Percentiles rank a stretch among this genome's conserved stretches.
These are phyloP conservation scores for Iguana delicatissima DNA, from an alignment of 2,797 vertebrate species.

Conservation along the genomic window DNA sequence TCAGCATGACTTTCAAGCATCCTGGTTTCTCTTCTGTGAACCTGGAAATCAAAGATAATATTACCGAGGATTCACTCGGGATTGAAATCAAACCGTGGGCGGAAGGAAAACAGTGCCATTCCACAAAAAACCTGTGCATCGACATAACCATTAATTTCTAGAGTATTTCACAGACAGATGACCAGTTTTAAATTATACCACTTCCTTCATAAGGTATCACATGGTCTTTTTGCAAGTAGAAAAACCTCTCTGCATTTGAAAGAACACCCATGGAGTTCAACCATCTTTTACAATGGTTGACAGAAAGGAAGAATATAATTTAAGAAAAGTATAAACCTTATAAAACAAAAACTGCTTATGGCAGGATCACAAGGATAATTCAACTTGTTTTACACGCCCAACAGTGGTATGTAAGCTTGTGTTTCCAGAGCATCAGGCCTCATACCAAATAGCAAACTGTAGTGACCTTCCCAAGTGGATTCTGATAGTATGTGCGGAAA, in stretches of 20 bases:
- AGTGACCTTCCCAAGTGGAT: background rate
- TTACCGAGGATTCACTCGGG: background rate
- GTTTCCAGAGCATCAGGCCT: background rate
- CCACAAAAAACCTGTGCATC: background rate
- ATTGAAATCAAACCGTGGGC: background rate
- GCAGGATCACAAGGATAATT: background rate
- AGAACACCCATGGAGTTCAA: background rate
- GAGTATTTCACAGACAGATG: background rate
- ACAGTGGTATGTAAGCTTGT: too few species aligned
- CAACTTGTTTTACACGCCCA: background rate
- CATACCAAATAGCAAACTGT: background rate
- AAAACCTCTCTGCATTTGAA: background rate
- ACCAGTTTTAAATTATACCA: too few species aligned
- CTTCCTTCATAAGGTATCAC: background rate
- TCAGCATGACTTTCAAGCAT: constrained; percentile 89
- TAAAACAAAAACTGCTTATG: too few species aligned
- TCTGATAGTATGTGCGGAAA: background rate
- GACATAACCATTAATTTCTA: background rate
- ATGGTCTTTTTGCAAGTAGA: background rate
- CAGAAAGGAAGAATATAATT: background rate
- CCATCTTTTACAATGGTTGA: background rate
- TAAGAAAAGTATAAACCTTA: too few species aligned
- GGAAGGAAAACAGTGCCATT: background rate
- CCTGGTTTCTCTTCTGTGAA: constrained; percentile 93
- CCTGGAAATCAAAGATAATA: constrained; percentile 80